Evolutionary conservation across 2,888 invertebrate genomes (phyloP).

Genomic region (Aphrophora alni): DNA sequence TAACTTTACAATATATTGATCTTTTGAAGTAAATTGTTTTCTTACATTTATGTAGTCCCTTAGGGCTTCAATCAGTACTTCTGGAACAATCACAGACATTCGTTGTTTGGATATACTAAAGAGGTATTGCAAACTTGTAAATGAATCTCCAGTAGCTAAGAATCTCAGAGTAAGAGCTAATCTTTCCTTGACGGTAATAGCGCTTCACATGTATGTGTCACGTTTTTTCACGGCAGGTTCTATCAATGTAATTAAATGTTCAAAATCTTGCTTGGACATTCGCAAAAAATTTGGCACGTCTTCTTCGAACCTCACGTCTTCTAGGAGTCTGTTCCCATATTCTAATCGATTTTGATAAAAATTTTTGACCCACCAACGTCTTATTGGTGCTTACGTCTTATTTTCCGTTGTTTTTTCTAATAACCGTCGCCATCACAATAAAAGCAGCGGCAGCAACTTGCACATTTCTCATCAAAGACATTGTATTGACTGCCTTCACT

Average conservation of each 20-base stretch:
- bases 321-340: not conserved
- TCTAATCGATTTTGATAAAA: not conserved
- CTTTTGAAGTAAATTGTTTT: not conserved
- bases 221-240: too few species aligned
- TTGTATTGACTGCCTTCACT: constrained; percentile 36
- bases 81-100: not conserved
- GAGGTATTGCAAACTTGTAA: constrained; percentile 11
- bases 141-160: constrained; percentile 11
- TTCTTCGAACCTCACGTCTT: constrained; percentile 7
- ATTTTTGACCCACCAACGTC: not conserved
- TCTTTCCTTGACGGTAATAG: constrained; percentile 6
- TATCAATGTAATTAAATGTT: not conserved
- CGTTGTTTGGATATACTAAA: not conserved
- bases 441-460: constrained; percentile 38
- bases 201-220: not conserved
- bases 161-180: constrained; percentile 11
- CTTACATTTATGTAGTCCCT: not conserved
- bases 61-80: constrained; percentile 11
- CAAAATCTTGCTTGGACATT: constrained; percentile 13
- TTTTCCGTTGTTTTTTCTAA: constrained; percentile 13
- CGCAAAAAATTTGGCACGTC: not conserved
- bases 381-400: not conserved
- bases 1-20: too few species aligned
- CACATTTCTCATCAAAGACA: constrained; percentile 30
- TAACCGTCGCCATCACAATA: constrained; percentile 38